phyloP scores from a whole-genome alignment of 1,140 invertebrate species.

The Zaprionus capensis region DNA sequence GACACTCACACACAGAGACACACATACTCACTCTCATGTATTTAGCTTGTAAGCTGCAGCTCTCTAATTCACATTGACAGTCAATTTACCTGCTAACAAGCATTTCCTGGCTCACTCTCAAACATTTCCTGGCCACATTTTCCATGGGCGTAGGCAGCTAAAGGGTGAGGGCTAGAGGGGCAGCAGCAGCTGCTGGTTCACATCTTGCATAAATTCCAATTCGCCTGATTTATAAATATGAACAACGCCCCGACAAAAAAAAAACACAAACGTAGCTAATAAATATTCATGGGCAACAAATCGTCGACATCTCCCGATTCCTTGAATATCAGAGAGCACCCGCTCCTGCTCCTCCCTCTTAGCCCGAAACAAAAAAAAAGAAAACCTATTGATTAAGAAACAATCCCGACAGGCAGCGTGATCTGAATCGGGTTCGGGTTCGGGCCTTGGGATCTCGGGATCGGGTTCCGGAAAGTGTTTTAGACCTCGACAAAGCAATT shows the following conservation, averaged over 20 bases:
- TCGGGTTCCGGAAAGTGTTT: slow-evolving; percentile 17
- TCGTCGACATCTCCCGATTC: slow-evolving; percentile 49
- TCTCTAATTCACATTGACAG: slow-evolving; percentile 66
- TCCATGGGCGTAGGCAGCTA: slow-evolving; percentile 9
- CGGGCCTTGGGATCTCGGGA: background rate
- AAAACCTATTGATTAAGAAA: slow-evolving; percentile 43
- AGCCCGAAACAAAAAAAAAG: slow-evolving; percentile 24
- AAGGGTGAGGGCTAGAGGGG: background rate
- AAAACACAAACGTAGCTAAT: slow-evolving; percentile 46
- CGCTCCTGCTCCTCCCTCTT: background rate
- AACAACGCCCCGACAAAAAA: slow-evolving; percentile 64
- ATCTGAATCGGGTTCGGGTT: background rate
- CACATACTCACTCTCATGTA: background rate
- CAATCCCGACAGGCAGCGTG: background rate
- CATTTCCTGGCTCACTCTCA: slow-evolving; percentile 34
- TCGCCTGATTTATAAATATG: slow-evolving; percentile 74
- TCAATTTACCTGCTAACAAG: slow-evolving; percentile 75
- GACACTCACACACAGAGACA: background rate
- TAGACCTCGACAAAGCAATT: slow-evolving; percentile 31
- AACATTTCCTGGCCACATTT: slow-evolving; percentile 40
- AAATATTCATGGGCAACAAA: slow-evolving; percentile 69
- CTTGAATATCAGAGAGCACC: slow-evolving; percentile 11
- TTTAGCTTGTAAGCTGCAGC: slow-evolving; percentile 6
- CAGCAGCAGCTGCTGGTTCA: slow-evolving; percentile 22
- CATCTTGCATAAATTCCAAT: slow-evolving; percentile 42